Evolutionary conservation across 2,888 invertebrate genomes (phyloP).

Genomic region (Caenorhabditis auriculariae): DNA sequence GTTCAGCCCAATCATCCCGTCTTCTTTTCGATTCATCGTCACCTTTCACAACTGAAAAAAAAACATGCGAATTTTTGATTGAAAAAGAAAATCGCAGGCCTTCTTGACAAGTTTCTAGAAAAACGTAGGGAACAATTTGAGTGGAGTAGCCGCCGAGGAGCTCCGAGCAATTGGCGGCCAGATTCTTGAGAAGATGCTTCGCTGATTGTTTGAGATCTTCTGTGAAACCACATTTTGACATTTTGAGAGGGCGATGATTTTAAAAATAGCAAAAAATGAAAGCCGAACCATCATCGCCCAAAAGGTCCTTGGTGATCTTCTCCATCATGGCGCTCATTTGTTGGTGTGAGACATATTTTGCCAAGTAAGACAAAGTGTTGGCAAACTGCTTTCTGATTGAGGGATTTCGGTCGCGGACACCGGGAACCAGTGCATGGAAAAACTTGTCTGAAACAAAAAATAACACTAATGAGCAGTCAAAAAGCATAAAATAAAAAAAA

Average conservation of each 20-base stretch:
- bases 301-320: constrained; percentile 22
- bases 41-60: constrained; percentile 35
- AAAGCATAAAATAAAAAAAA: too few species aligned
- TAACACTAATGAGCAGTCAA: neutral
- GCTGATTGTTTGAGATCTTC: constrained; percentile 39
- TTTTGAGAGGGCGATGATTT: neutral
- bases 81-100: constrained; percentile 3
- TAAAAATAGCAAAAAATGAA: too few species aligned
- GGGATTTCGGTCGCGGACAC: constrained; percentile 45
- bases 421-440: constrained; percentile 30
- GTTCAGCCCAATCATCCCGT: constrained; percentile 43
- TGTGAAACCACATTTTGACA: constrained; percentile 6
- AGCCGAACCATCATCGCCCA: constrained; percentile 22
- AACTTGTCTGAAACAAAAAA: constrained; percentile 21
- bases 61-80: neutral
- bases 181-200: constrained; percentile 37
- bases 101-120: constrained; percentile 37
- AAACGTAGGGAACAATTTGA: constrained; percentile 39
- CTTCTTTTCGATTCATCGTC: constrained; percentile 34
- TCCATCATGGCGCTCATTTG: constrained; percentile 35
- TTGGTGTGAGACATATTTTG: constrained; percentile 29
- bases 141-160: constrained; percentile 27
- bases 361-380: constrained; percentile 41
- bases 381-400: constrained; percentile 49
- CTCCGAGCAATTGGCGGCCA: constrained; percentile 37